These are phyloP conservation scores for Calcarius ornatus DNA, from an alignment of 2,113 vertebrate genomes.

Conservation along the genomic window DNA sequence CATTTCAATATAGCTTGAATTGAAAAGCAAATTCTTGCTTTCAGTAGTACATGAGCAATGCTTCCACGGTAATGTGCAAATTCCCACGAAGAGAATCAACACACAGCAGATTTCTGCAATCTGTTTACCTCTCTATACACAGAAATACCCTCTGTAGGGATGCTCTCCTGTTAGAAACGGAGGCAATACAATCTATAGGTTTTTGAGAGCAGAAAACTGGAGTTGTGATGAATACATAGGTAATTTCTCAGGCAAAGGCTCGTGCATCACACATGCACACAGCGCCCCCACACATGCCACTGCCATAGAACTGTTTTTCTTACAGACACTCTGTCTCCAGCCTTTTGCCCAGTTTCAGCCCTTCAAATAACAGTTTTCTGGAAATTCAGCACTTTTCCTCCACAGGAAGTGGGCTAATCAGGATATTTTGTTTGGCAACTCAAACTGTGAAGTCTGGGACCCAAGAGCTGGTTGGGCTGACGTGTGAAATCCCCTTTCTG, in stretches of 20 bases:
- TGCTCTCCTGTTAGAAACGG: not conserved
- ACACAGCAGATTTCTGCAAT: not conserved
- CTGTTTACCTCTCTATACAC: not conserved
- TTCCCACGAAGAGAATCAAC: not conserved
- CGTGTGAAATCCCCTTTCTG: not conserved
- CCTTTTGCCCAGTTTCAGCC: not conserved
- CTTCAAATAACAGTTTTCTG: not conserved
- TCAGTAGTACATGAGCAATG: not conserved
- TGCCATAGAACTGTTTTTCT: not conserved
- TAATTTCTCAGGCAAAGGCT: not conserved
- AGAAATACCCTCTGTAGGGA: not conserved
- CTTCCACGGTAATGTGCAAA: not conserved
- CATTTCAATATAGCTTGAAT: not conserved
- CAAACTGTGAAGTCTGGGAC: not conserved
- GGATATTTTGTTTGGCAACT: not conserved
- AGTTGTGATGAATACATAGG: not conserved
- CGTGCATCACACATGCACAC: not conserved
- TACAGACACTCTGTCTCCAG: not conserved
- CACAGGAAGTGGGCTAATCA: not conserved
- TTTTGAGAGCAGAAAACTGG: not conserved
- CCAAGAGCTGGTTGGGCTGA: not conserved
- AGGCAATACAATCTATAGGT: not conserved
- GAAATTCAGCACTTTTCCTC: not conserved
- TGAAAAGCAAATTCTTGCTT: not conserved
- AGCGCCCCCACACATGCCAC: not conserved